Evolutionary conservation across 2,888 invertebrate genomes (phyloP).

Genomic region (Athripsodes cinereus): DNA sequence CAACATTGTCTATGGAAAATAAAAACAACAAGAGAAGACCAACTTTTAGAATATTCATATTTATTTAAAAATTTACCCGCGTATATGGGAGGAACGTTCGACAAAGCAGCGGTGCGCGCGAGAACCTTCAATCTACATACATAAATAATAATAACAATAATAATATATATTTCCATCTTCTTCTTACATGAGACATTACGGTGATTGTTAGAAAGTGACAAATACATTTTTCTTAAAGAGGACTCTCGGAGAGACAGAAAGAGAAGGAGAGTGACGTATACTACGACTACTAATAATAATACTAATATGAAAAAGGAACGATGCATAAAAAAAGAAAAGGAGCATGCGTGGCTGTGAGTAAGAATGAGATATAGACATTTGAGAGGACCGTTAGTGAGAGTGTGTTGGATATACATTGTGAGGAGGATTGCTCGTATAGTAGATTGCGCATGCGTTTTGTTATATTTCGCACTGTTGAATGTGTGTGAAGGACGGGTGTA

Average conservation of each 20-base stretch:
- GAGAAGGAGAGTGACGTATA: slow-evolving; percentile 10
- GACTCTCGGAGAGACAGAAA: not conserved
- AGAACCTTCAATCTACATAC: not conserved
- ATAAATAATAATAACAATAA: not conserved
- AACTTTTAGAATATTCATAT: not conserved
- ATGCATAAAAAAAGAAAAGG: not conserved
- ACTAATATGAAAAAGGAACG: slow-evolving; percentile 13
- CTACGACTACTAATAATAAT: not conserved
- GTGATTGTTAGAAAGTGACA: slow-evolving; percentile 5
- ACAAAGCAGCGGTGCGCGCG: not conserved
- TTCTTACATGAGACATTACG: not conserved
- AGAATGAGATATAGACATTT: slow-evolving; percentile 4
- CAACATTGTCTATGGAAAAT: not conserved
- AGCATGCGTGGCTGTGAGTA: slow-evolving; percentile 4
- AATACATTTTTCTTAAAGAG: slow-evolving; percentile 1
- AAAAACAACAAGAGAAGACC: not conserved
- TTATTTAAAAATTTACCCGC: slow-evolving; percentile 1
- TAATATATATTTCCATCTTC: not conserved
- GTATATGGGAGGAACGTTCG: not conserved
- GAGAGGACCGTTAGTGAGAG: not conserved
- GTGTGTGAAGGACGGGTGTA: slow-evolving; percentile 33
- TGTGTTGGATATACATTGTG: slow-evolving; percentile 3
- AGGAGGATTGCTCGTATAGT: slow-evolving; percentile 1
- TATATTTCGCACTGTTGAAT: slow-evolving; percentile 13
- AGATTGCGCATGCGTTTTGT: slow-evolving; percentile 19